Base-by-base conservation (phyloP, 2,113 vertebrate species). In the Romanogobio albipinnatus region DNA sequence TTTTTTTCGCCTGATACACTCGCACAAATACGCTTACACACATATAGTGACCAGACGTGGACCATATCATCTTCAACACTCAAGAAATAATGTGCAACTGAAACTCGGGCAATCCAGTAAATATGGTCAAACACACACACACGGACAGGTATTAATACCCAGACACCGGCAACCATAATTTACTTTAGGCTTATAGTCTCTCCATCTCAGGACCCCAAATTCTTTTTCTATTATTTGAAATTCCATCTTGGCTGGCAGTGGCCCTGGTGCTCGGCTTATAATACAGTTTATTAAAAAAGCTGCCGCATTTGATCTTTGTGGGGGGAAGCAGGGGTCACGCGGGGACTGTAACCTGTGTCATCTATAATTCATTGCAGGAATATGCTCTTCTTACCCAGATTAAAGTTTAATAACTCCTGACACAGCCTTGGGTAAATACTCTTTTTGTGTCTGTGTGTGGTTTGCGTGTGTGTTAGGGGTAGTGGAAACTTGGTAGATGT, bases 351-450 rank as follows among this genome's bases (percentile, higher is more conserved):
- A 94, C 93, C 92, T 90, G 82, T 90, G 92, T 94, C 95, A 94
- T 95, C 91, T 94, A 95, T 94, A 95, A 95, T 95, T 95, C 93
- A 95, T 93, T 90, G 88, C 91, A 86, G 89, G 91, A 95, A 93
- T 93, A 93, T 93, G 93, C 91, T 92, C 91, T 94, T 94, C 93
- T 93, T 94, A 89, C 90, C 88, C 85, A 93, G 93, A 95, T 95
- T 95, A 94, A 94, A 95, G 90, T 95, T 95, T 94, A 95, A 95
- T 95, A 95, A 94, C 92, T 94, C 86, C 89, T 79, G 75, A 89
- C 90, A 91, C 92, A 86, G 89, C 84, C 91, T 92, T 88, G 82
- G 90, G 94, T 94, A 94, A 94, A 94, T 93, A 94, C 84, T 87
- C 85, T 85, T 92, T 84, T 92, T 93, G 93, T 93, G 91, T n/a